Evolutionary conservation across 2,888 invertebrate species (phyloP).

Genomic region (Cataglyphis albicans): DNA sequence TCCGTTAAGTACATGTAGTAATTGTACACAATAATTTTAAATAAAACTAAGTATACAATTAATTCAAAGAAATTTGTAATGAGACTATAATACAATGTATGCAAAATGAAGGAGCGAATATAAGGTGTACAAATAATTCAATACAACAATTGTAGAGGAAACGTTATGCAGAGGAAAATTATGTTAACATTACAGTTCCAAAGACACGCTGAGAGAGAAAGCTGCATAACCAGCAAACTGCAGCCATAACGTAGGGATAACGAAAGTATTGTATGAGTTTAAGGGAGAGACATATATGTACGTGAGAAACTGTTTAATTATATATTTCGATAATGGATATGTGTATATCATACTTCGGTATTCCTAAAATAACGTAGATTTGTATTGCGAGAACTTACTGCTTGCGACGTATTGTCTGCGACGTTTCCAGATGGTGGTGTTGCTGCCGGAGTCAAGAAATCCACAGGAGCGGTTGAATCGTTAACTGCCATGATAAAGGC

Average conservation of each 20-base stretch:
- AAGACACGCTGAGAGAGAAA: slow-evolving; percentile 67
- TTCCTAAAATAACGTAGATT: not conserved
- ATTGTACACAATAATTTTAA: slow-evolving; percentile 1
- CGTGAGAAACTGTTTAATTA: slow-evolving; percentile 70
- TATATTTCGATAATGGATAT: slow-evolving; percentile 25
- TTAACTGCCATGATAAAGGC: slow-evolving; percentile 80
- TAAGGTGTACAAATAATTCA: slow-evolving; percentile 48
- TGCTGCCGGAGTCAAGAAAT: slow-evolving; percentile 87
- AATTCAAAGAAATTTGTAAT: slow-evolving; percentile 24
- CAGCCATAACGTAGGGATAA: slow-evolving; percentile 72
- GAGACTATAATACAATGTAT: slow-evolving; percentile 50
- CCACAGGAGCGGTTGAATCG: slow-evolving; percentile 87
- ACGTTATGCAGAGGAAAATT: slow-evolving; percentile 25
- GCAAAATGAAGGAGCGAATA: slow-evolving; percentile 63
- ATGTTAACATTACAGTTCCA: slow-evolving; percentile 75
- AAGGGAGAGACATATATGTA: slow-evolving; percentile 47
- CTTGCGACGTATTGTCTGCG: slow-evolving; percentile 79
- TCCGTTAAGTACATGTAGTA: not conserved
- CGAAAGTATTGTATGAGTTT: slow-evolving; percentile 51
- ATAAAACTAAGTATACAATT: slow-evolving; percentile 1
- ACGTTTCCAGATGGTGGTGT: slow-evolving; percentile 80
- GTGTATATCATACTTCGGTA: not conserved
- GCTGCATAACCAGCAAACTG: slow-evolving; percentile 77
- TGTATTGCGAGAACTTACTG: slow-evolving; percentile 79
- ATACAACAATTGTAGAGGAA: slow-evolving; percentile 30